A percentile compares a stretch with the other conserved stretches of the same genome.
Conservation (phyloP, 2,797 vertebrate species). For the Hapalemur alaotrensis region DNA sequence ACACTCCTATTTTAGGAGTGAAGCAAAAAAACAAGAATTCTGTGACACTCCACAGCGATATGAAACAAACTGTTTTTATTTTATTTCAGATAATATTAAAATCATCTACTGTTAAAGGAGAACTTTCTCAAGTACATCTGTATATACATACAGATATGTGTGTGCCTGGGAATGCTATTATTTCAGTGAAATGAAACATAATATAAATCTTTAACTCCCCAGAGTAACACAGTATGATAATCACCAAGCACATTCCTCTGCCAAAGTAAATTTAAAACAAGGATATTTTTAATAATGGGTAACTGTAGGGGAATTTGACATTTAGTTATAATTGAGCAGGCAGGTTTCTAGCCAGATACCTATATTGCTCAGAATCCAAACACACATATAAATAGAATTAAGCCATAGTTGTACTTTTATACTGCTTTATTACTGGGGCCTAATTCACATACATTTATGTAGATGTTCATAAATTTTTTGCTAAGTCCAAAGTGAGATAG, state of each 20-base stretch:
- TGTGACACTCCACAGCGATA: neutral
- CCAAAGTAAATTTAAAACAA: conserved; percentile 72
- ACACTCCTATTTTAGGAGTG: neutral
- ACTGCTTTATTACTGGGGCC: conserved; percentile 42
- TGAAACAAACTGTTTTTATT: neutral
- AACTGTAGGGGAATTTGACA: conserved; percentile 55
- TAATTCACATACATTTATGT: conserved; percentile 64
- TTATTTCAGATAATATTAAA: conserved; percentile 54
- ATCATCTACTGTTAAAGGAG: conserved; percentile 1
- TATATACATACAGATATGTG: neutral
- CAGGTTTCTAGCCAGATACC: conserved; percentile 47
- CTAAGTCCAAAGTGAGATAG: conserved; percentile 60
- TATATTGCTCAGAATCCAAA: conserved; percentile 50
- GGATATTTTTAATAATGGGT: conserved; percentile 68
- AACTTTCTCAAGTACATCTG: conserved; percentile 2
- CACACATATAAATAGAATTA: conserved; percentile 57
- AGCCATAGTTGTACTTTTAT: conserved; percentile 44
- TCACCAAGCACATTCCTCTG: conserved; percentile 38
- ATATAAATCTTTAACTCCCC: conserved; percentile 63
- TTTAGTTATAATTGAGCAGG: conserved; percentile 66
- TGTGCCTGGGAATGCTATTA: neutral
- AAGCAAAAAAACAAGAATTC: conserved; percentile 22
- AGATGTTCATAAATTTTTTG: conserved; percentile 60
- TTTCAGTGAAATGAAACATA: conserved; percentile 37
- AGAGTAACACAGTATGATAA: conserved; percentile 65